Evolutionary conservation across 2,888 invertebrate genomes (phyloP).

Genomic region (Papilio gigon): DNA sequence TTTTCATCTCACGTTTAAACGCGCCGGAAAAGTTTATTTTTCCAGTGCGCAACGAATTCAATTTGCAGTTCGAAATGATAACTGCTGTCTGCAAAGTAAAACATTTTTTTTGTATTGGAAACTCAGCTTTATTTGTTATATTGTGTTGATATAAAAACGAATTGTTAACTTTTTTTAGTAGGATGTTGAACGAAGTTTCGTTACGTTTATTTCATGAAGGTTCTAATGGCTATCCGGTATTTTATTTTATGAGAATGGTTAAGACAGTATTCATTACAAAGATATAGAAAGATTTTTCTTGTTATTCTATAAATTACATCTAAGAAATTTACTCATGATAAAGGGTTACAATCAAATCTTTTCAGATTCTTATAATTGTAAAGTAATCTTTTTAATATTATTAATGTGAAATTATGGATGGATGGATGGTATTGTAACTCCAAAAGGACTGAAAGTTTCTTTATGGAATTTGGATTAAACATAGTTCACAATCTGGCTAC

Average conservation of each 20-base stretch:
- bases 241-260: background rate
- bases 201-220: background rate
- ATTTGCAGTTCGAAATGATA: slow-evolving; percentile 10
- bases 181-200: background rate
- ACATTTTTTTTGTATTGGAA: background rate
- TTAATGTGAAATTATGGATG: no score
- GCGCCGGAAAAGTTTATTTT: slow-evolving; percentile 24
- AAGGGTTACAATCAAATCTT: no score
- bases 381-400: no score
- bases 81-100: slow-evolving; percentile 1
- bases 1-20: slow-evolving; percentile 8
- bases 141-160: background rate
- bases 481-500: no score
- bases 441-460: no score
- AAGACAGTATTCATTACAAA: background rate
- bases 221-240: background rate
- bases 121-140: background rate
- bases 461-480: no score
- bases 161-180: background rate
- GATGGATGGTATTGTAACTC: no score
- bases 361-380: no score
- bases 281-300: background rate
- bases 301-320: background rate
- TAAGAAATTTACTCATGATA: background rate
- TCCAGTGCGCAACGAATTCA: slow-evolving; percentile 11